Evolutionary conservation across 2,888 invertebrate genomes (phyloP).

Genomic region (Taenaris catops): DNA sequence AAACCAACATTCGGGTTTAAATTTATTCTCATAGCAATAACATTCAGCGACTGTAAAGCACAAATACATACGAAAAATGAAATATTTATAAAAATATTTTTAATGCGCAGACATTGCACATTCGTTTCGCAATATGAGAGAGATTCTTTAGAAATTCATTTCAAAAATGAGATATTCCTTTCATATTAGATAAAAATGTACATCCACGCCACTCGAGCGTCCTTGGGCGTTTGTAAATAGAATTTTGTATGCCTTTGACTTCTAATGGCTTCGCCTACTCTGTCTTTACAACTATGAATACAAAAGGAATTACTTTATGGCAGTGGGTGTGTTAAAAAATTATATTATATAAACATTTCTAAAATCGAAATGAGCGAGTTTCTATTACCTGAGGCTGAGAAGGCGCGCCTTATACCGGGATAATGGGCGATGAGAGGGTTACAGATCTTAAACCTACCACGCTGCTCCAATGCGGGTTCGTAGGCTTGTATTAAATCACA

Average conservation of each 20-base stretch:
- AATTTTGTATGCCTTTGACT: constrained; percentile 22
- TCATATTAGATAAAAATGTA: constrained; percentile 13
- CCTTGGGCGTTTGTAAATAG: constrained; percentile 19
- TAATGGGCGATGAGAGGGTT: too few relatives aligned
- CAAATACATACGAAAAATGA: neutral
- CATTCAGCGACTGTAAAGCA: neutral
- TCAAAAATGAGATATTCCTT: constrained; percentile 18
- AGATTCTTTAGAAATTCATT: constrained; percentile 20
- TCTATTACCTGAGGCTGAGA: too few relatives aligned
- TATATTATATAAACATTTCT: too few relatives aligned
- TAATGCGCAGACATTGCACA: constrained; percentile 13
- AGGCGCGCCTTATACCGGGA: too few relatives aligned
- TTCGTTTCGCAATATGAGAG: constrained; percentile 7
- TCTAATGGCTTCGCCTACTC: constrained; percentile 19
- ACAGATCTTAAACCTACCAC: too few relatives aligned
- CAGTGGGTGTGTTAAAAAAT: too few relatives aligned
- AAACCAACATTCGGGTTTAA: too few relatives aligned
- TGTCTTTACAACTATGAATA: too few relatives aligned
- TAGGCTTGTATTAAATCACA: too few relatives aligned
- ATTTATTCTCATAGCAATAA: neutral
- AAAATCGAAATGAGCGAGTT: too few relatives aligned
- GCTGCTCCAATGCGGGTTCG: too few relatives aligned
- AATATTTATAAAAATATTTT: constrained; percentile 8
- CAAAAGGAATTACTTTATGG: too few relatives aligned
- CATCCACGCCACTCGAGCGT: constrained; percentile 3